These are phyloP conservation scores for Enteromius paludinosus DNA, from an alignment of 2,797 vertebrate species.

Conservation along the genomic window DNA sequence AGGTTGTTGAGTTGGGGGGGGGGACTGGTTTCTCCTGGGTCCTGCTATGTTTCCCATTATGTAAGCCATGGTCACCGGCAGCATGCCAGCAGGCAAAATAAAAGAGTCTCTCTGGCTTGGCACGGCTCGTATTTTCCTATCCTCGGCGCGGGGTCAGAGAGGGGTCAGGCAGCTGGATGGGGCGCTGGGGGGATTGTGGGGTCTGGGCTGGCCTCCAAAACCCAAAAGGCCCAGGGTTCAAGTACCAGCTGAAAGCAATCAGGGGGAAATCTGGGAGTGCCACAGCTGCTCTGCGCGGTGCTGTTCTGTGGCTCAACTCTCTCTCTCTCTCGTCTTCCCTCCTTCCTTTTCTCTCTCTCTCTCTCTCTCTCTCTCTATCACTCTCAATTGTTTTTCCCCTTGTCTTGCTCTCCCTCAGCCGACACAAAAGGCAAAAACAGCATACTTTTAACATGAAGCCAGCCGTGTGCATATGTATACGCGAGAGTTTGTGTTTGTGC, in stretches of 20 bases:
- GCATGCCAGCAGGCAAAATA: conserved; percentile 99
- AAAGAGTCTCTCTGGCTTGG: conserved; percentile 99
- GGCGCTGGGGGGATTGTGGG: conserved; percentile 99
- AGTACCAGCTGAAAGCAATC: conserved; percentile 99
- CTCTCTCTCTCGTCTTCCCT: conserved; percentile 64
- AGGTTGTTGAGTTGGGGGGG: conserved; percentile 74
- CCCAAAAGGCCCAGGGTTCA: conserved; percentile 98
- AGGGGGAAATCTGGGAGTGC: conserved; percentile 94
- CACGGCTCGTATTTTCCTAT: conserved; percentile 99
- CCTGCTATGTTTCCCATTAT: conserved; percentile 99
- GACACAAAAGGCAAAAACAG: conserved; percentile 61
- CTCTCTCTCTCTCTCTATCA: conserved; percentile 61
- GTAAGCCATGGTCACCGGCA: conserved; percentile 99
- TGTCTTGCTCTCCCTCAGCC: conserved; percentile 62
- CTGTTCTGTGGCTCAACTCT: conserved; percentile 78
- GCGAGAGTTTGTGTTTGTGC: conserved; percentile 54
- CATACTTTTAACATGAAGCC: conserved; percentile 80
- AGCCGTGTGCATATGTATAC: conserved; percentile 61
- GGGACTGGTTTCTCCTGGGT: conserved; percentile 94
- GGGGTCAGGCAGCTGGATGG: conserved; percentile 99
- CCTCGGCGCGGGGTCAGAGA: conserved; percentile 98
- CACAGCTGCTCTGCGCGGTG: conserved; percentile 93
- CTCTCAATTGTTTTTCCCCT: conserved; percentile 61
- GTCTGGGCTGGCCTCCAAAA: conserved; percentile 99
- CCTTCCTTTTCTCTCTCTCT: conserved; percentile 66